Base-by-base conservation (phyloP, 2,797 vertebrate species). In the Odontamblyopus rebecca region DNA sequence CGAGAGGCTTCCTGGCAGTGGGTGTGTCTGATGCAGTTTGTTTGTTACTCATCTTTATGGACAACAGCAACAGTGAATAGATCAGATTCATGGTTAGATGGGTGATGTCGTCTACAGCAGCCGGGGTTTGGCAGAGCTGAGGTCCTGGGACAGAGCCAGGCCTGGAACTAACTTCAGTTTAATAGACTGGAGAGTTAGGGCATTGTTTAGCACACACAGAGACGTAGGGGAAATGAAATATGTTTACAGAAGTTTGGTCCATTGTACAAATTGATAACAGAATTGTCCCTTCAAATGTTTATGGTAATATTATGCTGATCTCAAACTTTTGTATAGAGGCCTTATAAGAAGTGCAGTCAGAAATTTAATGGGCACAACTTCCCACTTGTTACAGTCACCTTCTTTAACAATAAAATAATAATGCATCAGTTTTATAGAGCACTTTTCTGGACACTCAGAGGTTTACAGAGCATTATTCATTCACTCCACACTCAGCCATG, bases 1-100 rank as follows among this genome's bases (percentile, higher is more conserved):
- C 83, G 87, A 82, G 82, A 53, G 83, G 85, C 77, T 84, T 88
- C 85, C 87, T 92, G 93, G 90, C 88, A 86, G 32, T 75, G 82
- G 82, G 86, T 82, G 88, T 85, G 88, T 83, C 89, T 53, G 44
- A 13, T 48, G 53, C 67, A 26, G 78, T 76, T 82, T 78, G 70
- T 79, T 81, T 72, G 84, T 72, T 84, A 84, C 77, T 89, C 88
- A 88, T 90, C 87, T 86, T 81, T 85, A 78, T 76, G 75, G 78
- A 69, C 84, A 80, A 83, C 83, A 80, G 84, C 60, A 75, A 86
- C 76, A 83, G 82, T 87, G 87, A 86, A 89, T 80, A 80, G 85
- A 89, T 89, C 81, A 81, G 86, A 86, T 78, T 80, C 67, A 74
- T 70, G 80, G 85, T 75, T 73, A 71, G 57, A 60, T 30, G 19